Evolutionary conservation across 2,888 invertebrate species (phyloP), one percentile per base, ranked within the genome.

Genomic region (Agrochola macilenta): DNA sequence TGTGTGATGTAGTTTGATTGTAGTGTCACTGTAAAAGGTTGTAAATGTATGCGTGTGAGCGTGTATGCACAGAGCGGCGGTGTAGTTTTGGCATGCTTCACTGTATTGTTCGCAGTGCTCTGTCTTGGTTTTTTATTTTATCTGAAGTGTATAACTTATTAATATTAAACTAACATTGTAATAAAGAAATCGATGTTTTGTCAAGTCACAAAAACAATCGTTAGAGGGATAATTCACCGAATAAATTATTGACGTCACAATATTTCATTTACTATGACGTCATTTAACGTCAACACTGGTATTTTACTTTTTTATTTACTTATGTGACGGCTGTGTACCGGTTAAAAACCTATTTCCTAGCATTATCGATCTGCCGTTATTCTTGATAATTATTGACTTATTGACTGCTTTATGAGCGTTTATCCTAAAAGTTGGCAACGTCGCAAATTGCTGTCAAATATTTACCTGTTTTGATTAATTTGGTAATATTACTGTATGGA

Each of bases 281-380:
- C 30, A 54, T 46, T 20, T 5, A n/a, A 52, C 58, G 49, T 69
- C 58, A 74, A 39, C 23, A 49, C 57, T 11, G 52, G 49, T 69
- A 30, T 43, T 46, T 26, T 54, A 49, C 14, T 58, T 9, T 61
- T 61, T 61, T 14, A 20, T 71, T 76, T 35, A 14, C 9, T 2
- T 39, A 39, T 7, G 14, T 66, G 30, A 43, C 35, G n/a, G n/a
- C 35, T 11, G 9, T 60, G 9, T 2, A 73, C 60, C 63, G 63
- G 61, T 71, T 54, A 68, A 63, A 43, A 60, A 82, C 70, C 30
- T 20, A 64, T 54, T 71, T 82, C 63, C 64, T 74, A 39, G 30
- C 20, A 61, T 17, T 14, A 20, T 52, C 8, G 8, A 23, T n/a
- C 57, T 46, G 20, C 23, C 11, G 17, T 58, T 69, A 77, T 77